A percentile compares a stretch with the other conserved stretches of the same genome.
These are phyloP conservation scores for Lepidocyrtinus sp. DNA, from an alignment of 2,888 invertebrate species.

Conservation along the genomic window DNA sequence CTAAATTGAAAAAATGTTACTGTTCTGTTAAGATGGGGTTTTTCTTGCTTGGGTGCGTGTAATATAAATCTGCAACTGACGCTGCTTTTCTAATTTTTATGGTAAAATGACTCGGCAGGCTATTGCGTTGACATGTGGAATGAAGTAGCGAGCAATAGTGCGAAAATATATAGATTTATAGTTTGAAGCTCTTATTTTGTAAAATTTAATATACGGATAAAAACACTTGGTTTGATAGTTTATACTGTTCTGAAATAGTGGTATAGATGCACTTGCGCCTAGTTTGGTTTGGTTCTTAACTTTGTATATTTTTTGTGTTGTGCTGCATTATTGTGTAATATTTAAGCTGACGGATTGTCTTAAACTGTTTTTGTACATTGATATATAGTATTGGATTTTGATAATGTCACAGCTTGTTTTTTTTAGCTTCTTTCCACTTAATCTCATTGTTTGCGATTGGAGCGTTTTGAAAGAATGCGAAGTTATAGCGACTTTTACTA, in stretches of 20 bases:
- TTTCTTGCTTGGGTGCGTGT: too few relatives aligned
- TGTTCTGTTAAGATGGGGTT: too few relatives aligned
- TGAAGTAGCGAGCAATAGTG: conserved; percentile 9
- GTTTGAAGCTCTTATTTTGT: not conserved
- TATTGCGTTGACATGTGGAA: not conserved
- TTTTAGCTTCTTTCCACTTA: not conserved
- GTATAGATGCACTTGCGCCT: conserved; percentile 26
- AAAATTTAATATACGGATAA: not conserved
- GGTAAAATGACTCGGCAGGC: too few relatives aligned
- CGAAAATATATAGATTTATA: not conserved
- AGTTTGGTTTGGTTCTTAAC: conserved; percentile 14
- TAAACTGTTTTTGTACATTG: too few relatives aligned
- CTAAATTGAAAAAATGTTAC: too few relatives aligned
- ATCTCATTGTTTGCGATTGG: too few relatives aligned
- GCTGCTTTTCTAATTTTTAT: too few relatives aligned
- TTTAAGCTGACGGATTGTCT: not conserved
- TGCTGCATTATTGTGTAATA: conserved; percentile 12
- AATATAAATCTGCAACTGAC: too few relatives aligned
- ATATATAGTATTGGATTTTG: not conserved
- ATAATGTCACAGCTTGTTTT: not conserved
- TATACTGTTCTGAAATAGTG: not conserved
- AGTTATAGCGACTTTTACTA: not conserved
- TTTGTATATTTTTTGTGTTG: conserved; percentile 21
- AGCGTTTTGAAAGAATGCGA: not conserved
- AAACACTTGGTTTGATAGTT: not conserved